Percentiles rank a stretch among this genome's conserved stretches.
These are phyloP conservation scores for Microctonus hyperodae DNA, from an alignment of 2,888 invertebrate species.

Conservation along the genomic window DNA sequence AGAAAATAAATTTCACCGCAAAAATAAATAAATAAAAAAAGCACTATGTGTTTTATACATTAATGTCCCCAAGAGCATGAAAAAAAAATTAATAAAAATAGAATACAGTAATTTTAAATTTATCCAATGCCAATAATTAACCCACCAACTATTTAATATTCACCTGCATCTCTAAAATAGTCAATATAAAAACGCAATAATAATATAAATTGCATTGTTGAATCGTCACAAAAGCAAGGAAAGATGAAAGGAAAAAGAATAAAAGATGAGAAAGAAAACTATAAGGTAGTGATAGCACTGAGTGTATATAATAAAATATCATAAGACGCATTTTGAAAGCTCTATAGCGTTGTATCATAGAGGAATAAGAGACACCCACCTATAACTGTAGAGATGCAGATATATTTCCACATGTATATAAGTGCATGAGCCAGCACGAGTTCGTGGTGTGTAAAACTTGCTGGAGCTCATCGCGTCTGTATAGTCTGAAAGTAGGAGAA, in stretches of 20 bases:
- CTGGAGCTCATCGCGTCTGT: conserved; percentile 46
- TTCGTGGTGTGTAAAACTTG: conserved; percentile 55
- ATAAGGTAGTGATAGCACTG: conserved; percentile 34
- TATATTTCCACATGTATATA: not conserved
- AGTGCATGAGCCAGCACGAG: conserved; percentile 23
- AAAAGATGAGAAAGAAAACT: conserved; percentile 38
- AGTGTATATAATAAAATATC: conserved; percentile 53
- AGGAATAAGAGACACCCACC: conserved; percentile 21
- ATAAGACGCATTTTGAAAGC: conserved; percentile 39
- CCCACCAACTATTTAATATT: no score
- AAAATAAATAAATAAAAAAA: not conserved
- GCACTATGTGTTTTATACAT: no score
- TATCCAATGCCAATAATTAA: no score
- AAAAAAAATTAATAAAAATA: no score
- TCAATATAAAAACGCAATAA: no score
- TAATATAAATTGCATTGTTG: conserved; percentile 16
- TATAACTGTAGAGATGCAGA: conserved; percentile 31
- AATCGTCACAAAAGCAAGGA: not conserved
- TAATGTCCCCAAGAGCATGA: no score
- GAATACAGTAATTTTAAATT: no score
- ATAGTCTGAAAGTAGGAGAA: not conserved
- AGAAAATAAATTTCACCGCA: not conserved
- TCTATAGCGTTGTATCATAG: conserved; percentile 13
- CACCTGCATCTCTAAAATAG: no score
- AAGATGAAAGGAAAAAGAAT: conserved; percentile 11